phyloP scores from a whole-genome alignment of 2,113 vertebrate species.

The Dipodomys merriami region DNA sequence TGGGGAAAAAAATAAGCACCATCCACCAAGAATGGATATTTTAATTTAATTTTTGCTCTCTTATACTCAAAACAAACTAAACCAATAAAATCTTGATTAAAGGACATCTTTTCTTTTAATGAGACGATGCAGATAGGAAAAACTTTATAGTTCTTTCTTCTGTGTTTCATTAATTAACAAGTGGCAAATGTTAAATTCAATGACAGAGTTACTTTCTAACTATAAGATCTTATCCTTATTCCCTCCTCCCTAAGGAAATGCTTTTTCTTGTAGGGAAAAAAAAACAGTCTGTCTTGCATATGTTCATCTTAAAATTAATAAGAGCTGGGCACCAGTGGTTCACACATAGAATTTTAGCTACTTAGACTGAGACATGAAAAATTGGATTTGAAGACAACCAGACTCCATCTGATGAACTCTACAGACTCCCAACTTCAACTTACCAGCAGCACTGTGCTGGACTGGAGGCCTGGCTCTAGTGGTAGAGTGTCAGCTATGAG shows the following conservation, averaged over 20 bases:
- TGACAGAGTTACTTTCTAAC: conserved; percentile 1
- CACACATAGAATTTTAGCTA: no score
- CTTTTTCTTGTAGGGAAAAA: background rate
- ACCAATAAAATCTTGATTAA: conserved; percentile 22
- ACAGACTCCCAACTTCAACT: no score
- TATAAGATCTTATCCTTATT: background rate
- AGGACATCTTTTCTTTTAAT: background rate
- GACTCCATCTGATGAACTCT: no score
- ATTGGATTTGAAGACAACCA: no score
- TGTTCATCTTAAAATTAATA: conserved; percentile 35
- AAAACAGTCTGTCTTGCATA: background rate
- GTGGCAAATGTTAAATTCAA: conserved; percentile 29
- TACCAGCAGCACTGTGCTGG: no score
- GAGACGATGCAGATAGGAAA: background rate
- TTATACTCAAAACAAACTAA: conserved; percentile 14
- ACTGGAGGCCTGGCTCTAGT: no score
- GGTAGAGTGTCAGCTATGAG: no score
- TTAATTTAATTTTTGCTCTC: conserved; percentile 29
- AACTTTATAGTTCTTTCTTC: background rate
- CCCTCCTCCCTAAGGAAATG: background rate
- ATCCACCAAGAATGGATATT: background rate
- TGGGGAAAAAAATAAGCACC: background rate
- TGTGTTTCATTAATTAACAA: background rate
- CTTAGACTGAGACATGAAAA: no score
- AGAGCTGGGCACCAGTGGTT: background rate